phyloP scores from a whole-genome alignment of 2,797 vertebrate species.

The Catharus ustulatus region DNA sequence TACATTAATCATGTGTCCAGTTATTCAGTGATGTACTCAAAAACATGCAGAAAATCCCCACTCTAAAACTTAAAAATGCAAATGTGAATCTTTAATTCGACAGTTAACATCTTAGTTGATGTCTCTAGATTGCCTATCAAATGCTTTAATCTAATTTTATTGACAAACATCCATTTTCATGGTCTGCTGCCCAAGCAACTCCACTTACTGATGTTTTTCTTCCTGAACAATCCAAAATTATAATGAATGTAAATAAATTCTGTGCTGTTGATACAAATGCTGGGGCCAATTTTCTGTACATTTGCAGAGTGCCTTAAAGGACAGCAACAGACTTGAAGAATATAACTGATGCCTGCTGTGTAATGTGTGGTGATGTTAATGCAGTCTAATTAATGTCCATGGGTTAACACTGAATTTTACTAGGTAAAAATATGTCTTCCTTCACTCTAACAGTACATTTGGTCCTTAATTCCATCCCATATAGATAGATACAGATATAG shows the following conservation, averaged over 20 bases:
- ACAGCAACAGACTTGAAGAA: neutral
- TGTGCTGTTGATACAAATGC: neutral
- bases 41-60: neutral
- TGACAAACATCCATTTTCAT: neutral
- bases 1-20: neutral
- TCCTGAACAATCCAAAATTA: neutral
- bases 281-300: neutral
- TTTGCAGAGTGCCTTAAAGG: neutral
- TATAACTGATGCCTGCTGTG: neutral
- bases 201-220: neutral
- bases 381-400: neutral
- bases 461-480: neutral
- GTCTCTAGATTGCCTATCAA: neutral
- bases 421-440: neutral
- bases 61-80: neutral
- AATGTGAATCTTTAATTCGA: neutral
- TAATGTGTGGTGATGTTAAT: neutral
- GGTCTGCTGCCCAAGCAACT: neutral
- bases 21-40: neutral
- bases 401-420: neutral
- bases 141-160: neutral
- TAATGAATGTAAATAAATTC: neutral
- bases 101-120: neutral
- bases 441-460: neutral
- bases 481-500: neutral